Conservation (phyloP, 2,888 invertebrate species). For the Gerris lacustris region DNA sequence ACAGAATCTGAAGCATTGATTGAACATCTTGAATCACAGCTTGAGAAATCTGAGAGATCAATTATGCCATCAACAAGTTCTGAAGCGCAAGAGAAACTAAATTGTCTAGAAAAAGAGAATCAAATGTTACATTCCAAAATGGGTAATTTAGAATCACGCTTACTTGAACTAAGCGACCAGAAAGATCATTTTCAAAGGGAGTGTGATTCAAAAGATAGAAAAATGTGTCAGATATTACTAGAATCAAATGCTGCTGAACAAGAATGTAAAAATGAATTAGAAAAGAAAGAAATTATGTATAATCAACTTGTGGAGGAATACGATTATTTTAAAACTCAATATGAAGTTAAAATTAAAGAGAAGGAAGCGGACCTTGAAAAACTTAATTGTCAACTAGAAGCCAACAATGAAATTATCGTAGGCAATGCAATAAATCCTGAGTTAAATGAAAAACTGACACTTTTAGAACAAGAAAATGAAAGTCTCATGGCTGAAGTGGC, state of each 20-base stretch:
- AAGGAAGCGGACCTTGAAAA: slow-evolving; percentile 21
- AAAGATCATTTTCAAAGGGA: slow-evolving; percentile 29
- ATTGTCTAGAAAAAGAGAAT: slow-evolving; percentile 33
- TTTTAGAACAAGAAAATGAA: slow-evolving; percentile 32
- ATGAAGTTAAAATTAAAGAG: slow-evolving; percentile 27
- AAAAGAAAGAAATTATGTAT: slow-evolving; percentile 34
- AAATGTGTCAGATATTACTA: slow-evolving; percentile 26
- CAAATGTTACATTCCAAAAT: slow-evolving; percentile 7
- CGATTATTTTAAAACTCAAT: slow-evolving; percentile 15
- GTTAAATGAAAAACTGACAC: slow-evolving; percentile 20
- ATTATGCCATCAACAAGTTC: slow-evolving; percentile 30
- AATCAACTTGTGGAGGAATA: slow-evolving; percentile 20
- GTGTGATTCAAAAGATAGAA: slow-evolving; percentile 29
- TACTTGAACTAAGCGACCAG: slow-evolving; percentile 16
- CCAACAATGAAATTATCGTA: slow-evolving; percentile 17
- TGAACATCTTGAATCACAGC: neutral
- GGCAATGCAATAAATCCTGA: neutral
- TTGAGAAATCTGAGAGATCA: neutral
- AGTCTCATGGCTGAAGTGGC: slow-evolving; percentile 31
- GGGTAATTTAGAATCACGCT: slow-evolving; percentile 12
- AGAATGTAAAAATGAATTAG: slow-evolving; percentile 18
- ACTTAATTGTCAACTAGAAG: slow-evolving; percentile 33
- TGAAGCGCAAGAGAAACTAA: slow-evolving; percentile 37
- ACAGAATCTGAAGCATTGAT: neutral
- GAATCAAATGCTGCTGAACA: slow-evolving; percentile 22